Evolutionary conservation across 2,797 vertebrate species (phyloP).

Genomic region (Gymnothorax javanicus): DNA sequence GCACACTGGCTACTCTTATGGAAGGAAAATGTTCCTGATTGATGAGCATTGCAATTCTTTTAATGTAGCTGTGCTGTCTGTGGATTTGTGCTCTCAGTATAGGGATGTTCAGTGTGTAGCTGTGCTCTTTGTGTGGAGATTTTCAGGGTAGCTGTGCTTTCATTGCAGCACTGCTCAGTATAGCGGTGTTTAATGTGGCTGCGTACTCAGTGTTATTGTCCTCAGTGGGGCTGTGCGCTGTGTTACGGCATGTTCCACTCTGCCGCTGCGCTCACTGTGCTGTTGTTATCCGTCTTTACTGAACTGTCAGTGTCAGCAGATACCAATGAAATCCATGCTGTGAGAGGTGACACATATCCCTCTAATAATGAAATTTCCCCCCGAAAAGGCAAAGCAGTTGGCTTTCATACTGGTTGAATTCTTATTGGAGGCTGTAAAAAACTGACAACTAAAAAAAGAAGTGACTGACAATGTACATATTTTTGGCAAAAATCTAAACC

Average conservation of each 20-base stretch:
- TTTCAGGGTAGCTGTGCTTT: background rate
- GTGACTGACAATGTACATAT: too few relatives aligned
- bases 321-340: conserved; percentile 6
- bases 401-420: background rate
- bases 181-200: background rate
- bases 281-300: background rate
- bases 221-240: background rate
- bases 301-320: background rate
- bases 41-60: background rate
- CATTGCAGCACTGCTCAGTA: background rate
- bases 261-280: background rate
- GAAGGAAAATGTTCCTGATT: background rate
- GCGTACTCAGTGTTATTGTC: background rate
- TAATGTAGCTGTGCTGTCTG: background rate
- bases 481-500: too few relatives aligned
- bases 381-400: background rate
- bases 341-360: background rate
- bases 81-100: background rate
- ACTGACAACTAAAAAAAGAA: background rate
- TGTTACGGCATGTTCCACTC: background rate
- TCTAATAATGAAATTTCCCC: conserved; percentile 12
- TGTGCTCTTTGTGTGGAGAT: background rate
- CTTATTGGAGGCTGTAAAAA: background rate
- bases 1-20: background rate
- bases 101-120: background rate